Percentiles rank a stretch among this genome's conserved stretches.
Conservation (phyloP, 2,113 vertebrate genomes). For the Hydropotes inermis region DNA sequence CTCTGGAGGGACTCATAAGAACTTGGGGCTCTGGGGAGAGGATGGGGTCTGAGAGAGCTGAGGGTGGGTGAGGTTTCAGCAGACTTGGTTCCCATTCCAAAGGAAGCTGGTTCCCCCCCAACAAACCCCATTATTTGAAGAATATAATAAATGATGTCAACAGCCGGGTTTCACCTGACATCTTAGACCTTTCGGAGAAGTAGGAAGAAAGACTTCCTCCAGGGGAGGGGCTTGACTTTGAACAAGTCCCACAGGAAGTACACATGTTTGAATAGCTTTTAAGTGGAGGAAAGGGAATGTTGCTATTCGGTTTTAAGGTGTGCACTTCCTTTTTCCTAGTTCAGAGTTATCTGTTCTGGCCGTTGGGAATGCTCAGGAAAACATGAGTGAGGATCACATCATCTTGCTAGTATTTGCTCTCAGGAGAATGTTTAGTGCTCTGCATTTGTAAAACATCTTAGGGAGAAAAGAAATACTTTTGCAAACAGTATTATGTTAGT, state of each 20-base stretch:
- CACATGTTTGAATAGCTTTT: not conserved
- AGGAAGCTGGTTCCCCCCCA: not conserved
- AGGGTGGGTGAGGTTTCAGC: not conserved
- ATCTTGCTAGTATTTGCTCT: not conserved
- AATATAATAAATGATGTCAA: not conserved
- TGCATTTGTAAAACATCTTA: not conserved
- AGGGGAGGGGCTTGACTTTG: not conserved
- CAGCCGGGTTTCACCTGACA: not conserved
- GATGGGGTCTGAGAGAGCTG: not conserved
- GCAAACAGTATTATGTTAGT: conserved; percentile 3
- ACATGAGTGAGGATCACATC: not conserved
- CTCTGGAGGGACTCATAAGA: not conserved
- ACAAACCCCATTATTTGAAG: not conserved
- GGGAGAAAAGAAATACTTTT: not conserved
- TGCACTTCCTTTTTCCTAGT: not conserved
- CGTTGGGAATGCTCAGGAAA: not conserved
- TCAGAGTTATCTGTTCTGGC: not conserved
- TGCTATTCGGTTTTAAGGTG: not conserved
- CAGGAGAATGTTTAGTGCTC: not conserved
- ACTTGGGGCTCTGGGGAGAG: not conserved
- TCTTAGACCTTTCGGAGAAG: not conserved
- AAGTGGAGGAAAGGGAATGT: not conserved
- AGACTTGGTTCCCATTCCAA: not conserved
- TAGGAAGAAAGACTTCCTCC: conserved; percentile 5
- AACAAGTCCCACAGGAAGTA: not conserved